Conservation (phyloP, 1,140 invertebrate genomes). For the Fopius arisanus region DNA sequence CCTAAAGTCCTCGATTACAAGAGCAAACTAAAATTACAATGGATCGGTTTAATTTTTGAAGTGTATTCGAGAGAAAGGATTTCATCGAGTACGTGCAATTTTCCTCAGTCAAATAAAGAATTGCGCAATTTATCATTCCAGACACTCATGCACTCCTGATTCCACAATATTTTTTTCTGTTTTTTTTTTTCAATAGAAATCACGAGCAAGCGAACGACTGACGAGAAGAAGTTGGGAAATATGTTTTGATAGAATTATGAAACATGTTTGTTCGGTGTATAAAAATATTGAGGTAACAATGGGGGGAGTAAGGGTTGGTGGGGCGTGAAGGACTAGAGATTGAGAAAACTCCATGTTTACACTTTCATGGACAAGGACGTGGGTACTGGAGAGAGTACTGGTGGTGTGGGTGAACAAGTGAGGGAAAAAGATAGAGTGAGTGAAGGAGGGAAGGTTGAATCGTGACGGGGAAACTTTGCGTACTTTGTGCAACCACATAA, state of each 20-base stretch:
- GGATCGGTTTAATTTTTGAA: no score
- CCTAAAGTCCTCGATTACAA: no score
- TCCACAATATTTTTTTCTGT: background rate
- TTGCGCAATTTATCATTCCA: background rate
- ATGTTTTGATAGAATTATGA: background rate
- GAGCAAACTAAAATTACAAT: no score
- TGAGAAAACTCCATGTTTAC: conserved; percentile 26
- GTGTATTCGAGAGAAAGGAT: no score
- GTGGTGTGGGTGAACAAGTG: background rate
- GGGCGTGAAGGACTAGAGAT: background rate
- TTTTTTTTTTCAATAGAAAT: background rate
- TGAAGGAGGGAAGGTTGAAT: conserved; percentile 1
- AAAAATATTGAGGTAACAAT: conserved; percentile 1
- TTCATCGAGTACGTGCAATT: no score
- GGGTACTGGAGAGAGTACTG: background rate
- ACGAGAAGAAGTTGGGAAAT: background rate
- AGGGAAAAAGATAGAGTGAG: background rate
- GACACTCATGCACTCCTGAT: background rate
- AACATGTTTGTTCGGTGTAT: background rate
- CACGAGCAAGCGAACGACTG: background rate
- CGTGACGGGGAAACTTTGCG: conserved; percentile 35
- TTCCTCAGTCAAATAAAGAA: no score
- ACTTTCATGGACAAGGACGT: conserved; percentile 11
- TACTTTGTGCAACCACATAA: conserved; percentile 43
- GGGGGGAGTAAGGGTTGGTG: background rate